These are phyloP conservation scores for Laspeyria flexula DNA, from an alignment of 2,888 invertebrate species.

Conservation along the genomic window DNA sequence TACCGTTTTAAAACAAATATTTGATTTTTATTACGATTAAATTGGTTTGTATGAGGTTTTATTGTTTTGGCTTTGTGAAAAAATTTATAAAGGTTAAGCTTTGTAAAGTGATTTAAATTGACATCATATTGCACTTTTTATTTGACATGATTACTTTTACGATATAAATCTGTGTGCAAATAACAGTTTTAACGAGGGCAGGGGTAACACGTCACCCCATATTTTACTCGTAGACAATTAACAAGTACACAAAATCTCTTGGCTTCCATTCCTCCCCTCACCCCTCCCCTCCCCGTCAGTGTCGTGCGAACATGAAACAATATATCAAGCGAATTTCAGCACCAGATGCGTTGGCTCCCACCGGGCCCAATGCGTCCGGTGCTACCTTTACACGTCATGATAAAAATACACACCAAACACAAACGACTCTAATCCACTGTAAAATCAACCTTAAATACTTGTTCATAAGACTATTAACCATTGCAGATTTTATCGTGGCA, in stretches of 20 bases:
- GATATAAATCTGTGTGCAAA: no score
- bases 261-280: conserved; percentile 7
- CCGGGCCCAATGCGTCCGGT: conserved; percentile 45
- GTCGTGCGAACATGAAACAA: conserved; percentile 48
- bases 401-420: conserved; percentile 34
- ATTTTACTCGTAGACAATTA: conserved; percentile 11
- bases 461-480: not conserved
- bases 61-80: conserved; percentile 2
- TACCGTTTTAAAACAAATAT: conserved; percentile 6
- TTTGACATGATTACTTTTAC: not conserved
- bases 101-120: not conserved
- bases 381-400: conserved; percentile 43
- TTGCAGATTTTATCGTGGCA: not conserved
- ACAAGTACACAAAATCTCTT: conserved; percentile 9
- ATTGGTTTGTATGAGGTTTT: conserved; percentile 5
- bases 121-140: not conserved
- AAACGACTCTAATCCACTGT: not conserved
- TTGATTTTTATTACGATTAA: conserved; percentile 5
- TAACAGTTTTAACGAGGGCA: not conserved
- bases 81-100: not conserved
- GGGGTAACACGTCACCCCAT: conserved; percentile 3
- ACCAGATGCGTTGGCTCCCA: conserved; percentile 60
- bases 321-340: conserved; percentile 56
- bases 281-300: conserved; percentile 15
- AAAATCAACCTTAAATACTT: conserved; percentile 17